Percentiles rank a stretch among this genome's conserved stretches.
These are phyloP conservation scores for Chromis chromis DNA, from an alignment of 2,797 vertebrate species.

Conservation along the genomic window DNA sequence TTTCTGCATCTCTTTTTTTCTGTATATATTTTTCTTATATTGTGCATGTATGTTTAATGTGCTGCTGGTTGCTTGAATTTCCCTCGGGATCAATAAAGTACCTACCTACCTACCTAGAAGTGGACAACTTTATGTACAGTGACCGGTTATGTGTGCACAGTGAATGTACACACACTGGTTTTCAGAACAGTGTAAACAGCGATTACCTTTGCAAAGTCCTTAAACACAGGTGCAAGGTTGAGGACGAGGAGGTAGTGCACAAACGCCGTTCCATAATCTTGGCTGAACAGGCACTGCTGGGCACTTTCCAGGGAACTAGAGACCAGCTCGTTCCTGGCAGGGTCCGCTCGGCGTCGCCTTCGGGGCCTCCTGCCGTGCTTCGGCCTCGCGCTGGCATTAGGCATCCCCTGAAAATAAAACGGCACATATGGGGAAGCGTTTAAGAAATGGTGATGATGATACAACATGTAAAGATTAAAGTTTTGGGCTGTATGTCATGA, in stretches of 20 bases:
- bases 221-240: constrained; percentile 92
- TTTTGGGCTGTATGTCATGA: too few relatives aligned
- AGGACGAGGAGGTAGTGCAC: constrained; percentile 96
- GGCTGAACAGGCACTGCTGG: constrained; percentile 90
- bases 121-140: background rate
- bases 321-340: constrained; percentile 89
- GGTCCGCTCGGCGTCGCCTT: constrained; percentile 80
- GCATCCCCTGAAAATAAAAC: constrained; percentile 78
- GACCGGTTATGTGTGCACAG: too few relatives aligned
- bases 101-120: too few relatives aligned
- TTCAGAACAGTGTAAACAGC: constrained; percentile 3
- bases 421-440: background rate
- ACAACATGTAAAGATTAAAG: too few relatives aligned
- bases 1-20: too few relatives aligned
- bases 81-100: too few relatives aligned
- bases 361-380: constrained; percentile 78
- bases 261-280: constrained; percentile 95
- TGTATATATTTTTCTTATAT: too few relatives aligned
- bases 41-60: too few relatives aligned
- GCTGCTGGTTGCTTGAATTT: too few relatives aligned
- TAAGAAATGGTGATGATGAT: background rate
- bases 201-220: constrained; percentile 88
- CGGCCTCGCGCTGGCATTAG: constrained; percentile 81
- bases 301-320: constrained; percentile 93
- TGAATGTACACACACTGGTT: background rate